Evolutionary conservation across 2,113 vertebrate genomes (phyloP), one percentile per base, ranked within the genome.

Genomic region (Syngnathus floridae): DNA sequence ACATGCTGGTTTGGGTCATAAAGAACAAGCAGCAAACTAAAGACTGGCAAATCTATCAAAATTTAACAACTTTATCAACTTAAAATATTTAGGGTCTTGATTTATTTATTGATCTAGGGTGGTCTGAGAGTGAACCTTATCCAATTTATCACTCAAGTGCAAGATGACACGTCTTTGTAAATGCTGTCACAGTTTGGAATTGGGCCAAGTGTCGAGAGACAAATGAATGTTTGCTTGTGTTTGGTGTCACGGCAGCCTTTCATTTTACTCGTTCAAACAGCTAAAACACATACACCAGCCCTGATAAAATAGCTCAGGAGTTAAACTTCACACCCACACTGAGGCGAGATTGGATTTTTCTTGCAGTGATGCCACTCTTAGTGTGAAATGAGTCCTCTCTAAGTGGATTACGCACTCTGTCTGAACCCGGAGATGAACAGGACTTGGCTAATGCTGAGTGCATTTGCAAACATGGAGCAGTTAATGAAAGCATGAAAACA

Each of bases 151-250:
- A 62, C 58, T 62, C n/a, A 78, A 69, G 51, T 40, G 51, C 10
- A 62, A 70, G 49, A 76, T 52, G 22, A 51, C n/a, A 41, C 22
- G 64, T 69, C 65, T 75, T 72, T 66, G 76, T 67, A 70, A 73
- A 79, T 66, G 56, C 70, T 73, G 73, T 84, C 72, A 75, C 63
- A 73, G 64, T 80, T 70, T 76, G 74, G 62, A 85, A 84, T 55
- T 81, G 73, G 85, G 78, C 74, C 83, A 75, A 60, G 78, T 46
- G 49, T 74, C 74, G 37, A 55, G 78, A 84, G 78, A 73, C 66
- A 14, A 64, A 63, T 6, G 45, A 61, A 66, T 56, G 41, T 76
- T 60, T 37, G 58, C 54, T 65, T 69, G 63, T 45, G 73, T 69
- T 73, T 63, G 26, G 62, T 61, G 69, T 64, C 46, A 58, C 72